These are phyloP conservation scores for Ovis aries DNA, from an alignment of 2,113 vertebrate genomes.

Conservation along the genomic window DNA sequence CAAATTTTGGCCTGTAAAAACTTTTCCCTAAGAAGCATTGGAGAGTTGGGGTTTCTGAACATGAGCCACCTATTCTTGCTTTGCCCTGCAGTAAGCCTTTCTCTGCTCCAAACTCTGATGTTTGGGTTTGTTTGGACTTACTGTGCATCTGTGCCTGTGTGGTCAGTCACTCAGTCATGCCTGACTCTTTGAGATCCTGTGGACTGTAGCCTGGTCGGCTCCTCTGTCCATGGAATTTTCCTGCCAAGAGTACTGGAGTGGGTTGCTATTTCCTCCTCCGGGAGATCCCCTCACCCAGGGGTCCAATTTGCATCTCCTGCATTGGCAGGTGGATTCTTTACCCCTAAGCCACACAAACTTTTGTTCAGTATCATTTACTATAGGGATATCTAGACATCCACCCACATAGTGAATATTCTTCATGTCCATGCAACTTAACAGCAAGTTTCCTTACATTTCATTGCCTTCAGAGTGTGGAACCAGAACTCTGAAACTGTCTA, in stretches of 20 bases:
- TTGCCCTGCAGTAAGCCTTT: not conserved
- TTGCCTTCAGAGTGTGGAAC: not conserved
- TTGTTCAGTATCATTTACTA: not conserved
- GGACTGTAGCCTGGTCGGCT: not conserved
- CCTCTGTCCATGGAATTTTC: not conserved
- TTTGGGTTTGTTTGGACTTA: not conserved
- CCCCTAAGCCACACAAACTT: not conserved
- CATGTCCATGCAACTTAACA: not conserved
- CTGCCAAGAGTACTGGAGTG: not conserved
- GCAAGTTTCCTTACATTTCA: not conserved
- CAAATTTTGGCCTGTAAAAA: not conserved
- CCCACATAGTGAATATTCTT: not conserved
- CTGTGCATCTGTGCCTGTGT: not conserved
- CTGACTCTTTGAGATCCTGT: not conserved
- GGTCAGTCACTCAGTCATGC: not conserved
- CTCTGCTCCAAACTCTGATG: not conserved
- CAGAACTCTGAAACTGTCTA: slow-evolving; percentile 7
- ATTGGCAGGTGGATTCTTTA: not conserved
- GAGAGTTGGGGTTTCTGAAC: not conserved
- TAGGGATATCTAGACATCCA: not conserved
- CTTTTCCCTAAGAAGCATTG: not conserved
- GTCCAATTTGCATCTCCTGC: not conserved
- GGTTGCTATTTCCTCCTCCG: not conserved
- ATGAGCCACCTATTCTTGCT: not conserved
- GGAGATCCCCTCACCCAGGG: not conserved